Evolutionary conservation across 2,797 vertebrate genomes (phyloP).

Genomic region (Apodemus agrarius): DNA sequence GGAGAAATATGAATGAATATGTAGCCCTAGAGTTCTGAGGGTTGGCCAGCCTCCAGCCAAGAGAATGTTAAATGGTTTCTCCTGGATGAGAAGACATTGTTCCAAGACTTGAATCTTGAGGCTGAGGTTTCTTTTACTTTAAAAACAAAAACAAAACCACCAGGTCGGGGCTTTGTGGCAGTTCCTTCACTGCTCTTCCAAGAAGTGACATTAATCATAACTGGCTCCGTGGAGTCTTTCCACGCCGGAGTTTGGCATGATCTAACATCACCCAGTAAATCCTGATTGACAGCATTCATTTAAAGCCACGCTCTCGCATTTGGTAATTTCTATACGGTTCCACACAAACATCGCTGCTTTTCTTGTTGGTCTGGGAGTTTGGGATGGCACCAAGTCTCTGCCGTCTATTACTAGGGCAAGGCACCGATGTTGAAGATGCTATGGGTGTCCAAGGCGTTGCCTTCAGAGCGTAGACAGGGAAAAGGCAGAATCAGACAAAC

Average conservation of each 20-base stretch:
- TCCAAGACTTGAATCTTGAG: not conserved
- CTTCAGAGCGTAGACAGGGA: not conserved
- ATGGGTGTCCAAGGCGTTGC: not conserved
- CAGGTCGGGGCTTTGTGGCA: not conserved
- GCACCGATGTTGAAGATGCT: not conserved
- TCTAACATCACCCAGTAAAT: not conserved
- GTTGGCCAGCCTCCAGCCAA: not conserved
- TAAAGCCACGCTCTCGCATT: not conserved
- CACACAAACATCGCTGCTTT: not conserved
- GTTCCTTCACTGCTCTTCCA: not conserved
- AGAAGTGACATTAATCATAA: not conserved
- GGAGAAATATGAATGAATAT: not conserved
- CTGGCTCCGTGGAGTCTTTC: not conserved
- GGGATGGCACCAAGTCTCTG: not conserved
- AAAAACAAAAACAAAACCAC: not conserved
- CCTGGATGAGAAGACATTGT: slow-evolving; percentile 3
- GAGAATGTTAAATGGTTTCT: slow-evolving; percentile 48
- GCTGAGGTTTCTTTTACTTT: slow-evolving; percentile 3
- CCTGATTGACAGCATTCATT: not conserved
- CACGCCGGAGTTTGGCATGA: not conserved
- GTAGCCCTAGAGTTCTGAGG: not conserved
- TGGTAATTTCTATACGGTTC: slow-evolving; percentile 8
- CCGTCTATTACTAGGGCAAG: too few relatives aligned
- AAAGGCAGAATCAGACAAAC: not conserved
- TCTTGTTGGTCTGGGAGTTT: not conserved